A percentile compares a stretch with the other conserved stretches of the same genome.
Evolutionary conservation across 1,140 invertebrate genomes (phyloP).

Genomic region (Ptiloglossa arizonensis): DNA sequence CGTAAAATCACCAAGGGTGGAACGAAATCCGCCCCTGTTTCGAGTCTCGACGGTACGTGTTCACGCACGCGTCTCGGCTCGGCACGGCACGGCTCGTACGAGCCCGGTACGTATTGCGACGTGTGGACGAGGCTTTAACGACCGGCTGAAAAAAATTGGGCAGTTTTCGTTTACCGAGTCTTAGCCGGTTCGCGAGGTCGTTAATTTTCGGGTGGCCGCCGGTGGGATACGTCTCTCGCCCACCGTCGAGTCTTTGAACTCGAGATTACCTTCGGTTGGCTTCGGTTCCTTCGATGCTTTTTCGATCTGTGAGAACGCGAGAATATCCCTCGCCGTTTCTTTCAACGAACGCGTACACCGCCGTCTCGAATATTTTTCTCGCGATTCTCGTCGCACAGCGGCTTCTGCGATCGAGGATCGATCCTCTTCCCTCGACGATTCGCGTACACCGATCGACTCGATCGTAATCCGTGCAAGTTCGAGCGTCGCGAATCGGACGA

Average conservation of each 20-base stretch:
- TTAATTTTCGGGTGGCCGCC: conserved; percentile 70
- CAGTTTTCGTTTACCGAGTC: conserved; percentile 71
- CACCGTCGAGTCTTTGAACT: conserved; percentile 63
- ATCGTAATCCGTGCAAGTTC: too few species aligned
- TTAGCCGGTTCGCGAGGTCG: conserved; percentile 68
- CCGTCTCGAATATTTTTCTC: too few species aligned
- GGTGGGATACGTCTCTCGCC: conserved; percentile 56
- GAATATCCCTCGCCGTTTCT: not conserved
- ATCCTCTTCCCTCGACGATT: too few species aligned
- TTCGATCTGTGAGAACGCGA: conserved; percentile 39
- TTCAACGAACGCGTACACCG: not conserved
- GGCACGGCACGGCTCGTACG: too few species aligned
- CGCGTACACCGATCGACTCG: too few species aligned
- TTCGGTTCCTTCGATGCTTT: conserved; percentile 22
- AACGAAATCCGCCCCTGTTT: conserved; percentile 47
- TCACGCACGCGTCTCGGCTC: conserved; percentile 32
- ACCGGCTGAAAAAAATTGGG: conserved; percentile 62
- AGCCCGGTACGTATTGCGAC: not conserved
- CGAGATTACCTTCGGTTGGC: conserved; percentile 49
- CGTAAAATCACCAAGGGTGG: conserved; percentile 31
- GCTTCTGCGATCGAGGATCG: too few species aligned
- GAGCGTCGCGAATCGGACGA: too few species aligned
- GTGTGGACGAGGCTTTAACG: conserved; percentile 62
- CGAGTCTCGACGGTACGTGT: conserved; percentile 16
- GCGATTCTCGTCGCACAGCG: too few species aligned